Conservation (phyloP, 2,113 vertebrate genomes). For the Reinhardtius hippoglossoides region DNA sequence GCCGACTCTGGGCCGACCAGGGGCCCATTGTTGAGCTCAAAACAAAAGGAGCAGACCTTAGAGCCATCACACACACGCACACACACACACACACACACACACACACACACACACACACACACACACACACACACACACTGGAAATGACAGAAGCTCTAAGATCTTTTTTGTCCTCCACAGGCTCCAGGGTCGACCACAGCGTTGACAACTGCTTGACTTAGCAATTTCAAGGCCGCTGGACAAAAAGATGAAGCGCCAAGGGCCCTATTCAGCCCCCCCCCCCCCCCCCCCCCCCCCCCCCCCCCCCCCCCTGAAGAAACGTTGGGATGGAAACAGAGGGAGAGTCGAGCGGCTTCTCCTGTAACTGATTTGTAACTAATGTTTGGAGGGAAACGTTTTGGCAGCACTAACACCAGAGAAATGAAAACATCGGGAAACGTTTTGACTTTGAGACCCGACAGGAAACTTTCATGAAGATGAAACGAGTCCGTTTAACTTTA, state of each 20-base stretch:
- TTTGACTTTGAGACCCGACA: too few relatives aligned
- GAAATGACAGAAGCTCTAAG: slow-evolving; percentile 21
- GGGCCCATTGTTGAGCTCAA: slow-evolving; percentile 65
- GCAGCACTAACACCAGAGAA: too few relatives aligned
- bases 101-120: slow-evolving; percentile 27
- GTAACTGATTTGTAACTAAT: not conserved
- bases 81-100: slow-evolving; percentile 20
- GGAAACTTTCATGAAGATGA: too few relatives aligned
- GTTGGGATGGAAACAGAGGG: slow-evolving; percentile 16
- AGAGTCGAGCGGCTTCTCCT: not conserved
- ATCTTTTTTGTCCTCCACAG: slow-evolving; percentile 23
- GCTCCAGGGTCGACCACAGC: slow-evolving; percentile 10
- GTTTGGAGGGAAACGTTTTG: too few relatives aligned
- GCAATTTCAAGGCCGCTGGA: slow-evolving; percentile 58
- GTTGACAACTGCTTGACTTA: slow-evolving; percentile 63
- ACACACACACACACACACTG: not conserved
- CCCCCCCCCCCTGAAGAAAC: slow-evolving; percentile 11
- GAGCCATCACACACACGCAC: slow-evolving; percentile 32
- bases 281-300: not conserved
- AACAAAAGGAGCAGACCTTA: slow-evolving; percentile 69
- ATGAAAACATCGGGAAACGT: too few relatives aligned
- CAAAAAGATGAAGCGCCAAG: slow-evolving; percentile 57
- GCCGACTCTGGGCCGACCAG: slow-evolving; percentile 14
- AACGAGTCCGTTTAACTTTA: too few relatives aligned
- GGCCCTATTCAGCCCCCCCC: not conserved